Conservation (phyloP, 1,140 invertebrate genomes). For the Semibalanus balanoides region DNA sequence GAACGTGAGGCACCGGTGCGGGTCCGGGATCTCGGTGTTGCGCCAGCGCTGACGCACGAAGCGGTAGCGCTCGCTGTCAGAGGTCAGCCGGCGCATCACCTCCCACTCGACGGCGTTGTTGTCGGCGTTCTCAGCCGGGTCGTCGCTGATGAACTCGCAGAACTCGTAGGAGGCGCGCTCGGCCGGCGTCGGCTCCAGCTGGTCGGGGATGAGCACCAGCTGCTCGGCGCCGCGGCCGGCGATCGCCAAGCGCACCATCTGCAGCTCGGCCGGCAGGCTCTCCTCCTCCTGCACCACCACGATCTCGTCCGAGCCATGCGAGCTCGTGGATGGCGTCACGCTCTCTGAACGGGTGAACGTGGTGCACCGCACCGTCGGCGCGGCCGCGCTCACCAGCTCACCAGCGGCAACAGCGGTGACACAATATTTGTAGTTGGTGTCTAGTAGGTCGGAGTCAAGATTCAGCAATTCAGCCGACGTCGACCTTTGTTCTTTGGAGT, state of each 20-base stretch:
- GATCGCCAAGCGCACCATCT: no score
- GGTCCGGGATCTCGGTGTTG: constrained; percentile 15
- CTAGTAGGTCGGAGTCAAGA: no score
- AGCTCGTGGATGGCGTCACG: background rate
- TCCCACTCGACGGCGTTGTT: constrained; percentile 17
- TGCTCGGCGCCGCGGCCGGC: background rate
- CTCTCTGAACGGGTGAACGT: background rate
- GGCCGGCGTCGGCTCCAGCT: background rate
- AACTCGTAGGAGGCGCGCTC: background rate
- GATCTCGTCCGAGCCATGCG: background rate
- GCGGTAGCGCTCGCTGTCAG: constrained; percentile 17
- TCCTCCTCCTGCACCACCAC: background rate
- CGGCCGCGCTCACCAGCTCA: no score
- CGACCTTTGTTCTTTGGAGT: no score
- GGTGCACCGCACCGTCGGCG: no score
- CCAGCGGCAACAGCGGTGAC: no score
- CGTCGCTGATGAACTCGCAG: constrained; percentile 9
- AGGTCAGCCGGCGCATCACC: constrained; percentile 11
- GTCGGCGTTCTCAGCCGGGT: constrained; percentile 13
- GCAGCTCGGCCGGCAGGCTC: background rate
- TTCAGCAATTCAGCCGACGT: no score
- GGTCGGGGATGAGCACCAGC: background rate
- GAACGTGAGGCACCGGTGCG: constrained; percentile 15
- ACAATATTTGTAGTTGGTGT: no score
- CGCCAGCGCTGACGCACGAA: constrained; percentile 16